phyloP scores from a whole-genome alignment of 2,888 invertebrate species.

The Calameuta idolon region DNA sequence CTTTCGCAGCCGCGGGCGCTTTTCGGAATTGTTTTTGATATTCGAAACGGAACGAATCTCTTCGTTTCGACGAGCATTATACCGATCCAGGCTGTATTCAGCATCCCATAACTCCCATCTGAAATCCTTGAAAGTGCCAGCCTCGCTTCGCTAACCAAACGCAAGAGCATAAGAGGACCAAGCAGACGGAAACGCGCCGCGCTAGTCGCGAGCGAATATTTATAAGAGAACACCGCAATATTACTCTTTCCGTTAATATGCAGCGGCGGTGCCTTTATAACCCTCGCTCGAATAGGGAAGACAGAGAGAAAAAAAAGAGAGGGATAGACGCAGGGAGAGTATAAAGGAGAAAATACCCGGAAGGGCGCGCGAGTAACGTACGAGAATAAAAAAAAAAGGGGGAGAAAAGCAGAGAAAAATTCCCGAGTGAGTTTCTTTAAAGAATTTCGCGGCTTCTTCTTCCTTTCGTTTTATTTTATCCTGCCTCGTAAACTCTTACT shows the following conservation, averaged over 20 bases:
- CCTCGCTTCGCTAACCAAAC: too few species aligned
- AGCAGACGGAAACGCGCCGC: not conserved
- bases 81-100: not conserved
- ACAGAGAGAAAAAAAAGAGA: not conserved
- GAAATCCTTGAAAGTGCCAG: too few species aligned
- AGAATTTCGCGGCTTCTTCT: constrained; percentile 12
- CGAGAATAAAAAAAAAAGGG: not conserved
- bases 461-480: constrained; percentile 19
- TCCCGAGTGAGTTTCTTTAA: not conserved
- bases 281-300: not conserved
- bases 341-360: not conserved
- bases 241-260: not conserved
- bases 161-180: too few species aligned
- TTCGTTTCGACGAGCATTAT: constrained; percentile 34
- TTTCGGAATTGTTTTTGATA: constrained; percentile 55
- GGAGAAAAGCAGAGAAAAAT: not conserved
- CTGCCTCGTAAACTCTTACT: not conserved
- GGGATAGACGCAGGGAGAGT: not conserved
- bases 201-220: not conserved
- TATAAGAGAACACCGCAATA: not conserved
- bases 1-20: constrained; percentile 37
- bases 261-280: not conserved
- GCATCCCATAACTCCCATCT: too few species aligned
- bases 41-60: constrained; percentile 52
- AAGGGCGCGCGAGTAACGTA: not conserved